A percentile compares a stretch with the other conserved stretches of the same genome.
These are phyloP conservation scores for Porites lutea DNA, from an alignment of 64 coral and sea anemone genomes.

Conservation along the genomic window DNA sequence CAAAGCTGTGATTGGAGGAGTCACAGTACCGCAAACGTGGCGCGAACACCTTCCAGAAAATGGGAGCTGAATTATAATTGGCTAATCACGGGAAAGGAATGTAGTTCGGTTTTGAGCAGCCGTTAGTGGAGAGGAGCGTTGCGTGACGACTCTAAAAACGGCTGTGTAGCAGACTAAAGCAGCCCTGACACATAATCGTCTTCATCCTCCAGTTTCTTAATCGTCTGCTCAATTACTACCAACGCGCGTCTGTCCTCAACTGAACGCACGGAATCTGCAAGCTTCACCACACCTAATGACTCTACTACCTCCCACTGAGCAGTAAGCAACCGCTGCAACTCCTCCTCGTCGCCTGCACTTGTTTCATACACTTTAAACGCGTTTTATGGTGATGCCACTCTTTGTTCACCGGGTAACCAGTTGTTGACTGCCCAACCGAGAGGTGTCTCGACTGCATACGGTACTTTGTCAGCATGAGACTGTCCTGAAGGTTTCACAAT, in stretches of 20 bases:
- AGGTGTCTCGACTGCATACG: neutral
- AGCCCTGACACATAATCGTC: neutral
- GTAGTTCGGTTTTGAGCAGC: no score
- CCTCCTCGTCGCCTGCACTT: neutral
- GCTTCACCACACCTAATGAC: neutral
- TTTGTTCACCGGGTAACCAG: neutral
- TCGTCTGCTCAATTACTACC: neutral
- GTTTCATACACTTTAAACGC: neutral
- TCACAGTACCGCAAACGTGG: no score
- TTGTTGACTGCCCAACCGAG: constrained; percentile 8
- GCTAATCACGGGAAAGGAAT: no score
- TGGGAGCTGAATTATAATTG: no score
- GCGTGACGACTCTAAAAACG: no score
- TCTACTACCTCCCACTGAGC: neutral
- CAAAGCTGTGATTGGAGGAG: no score
- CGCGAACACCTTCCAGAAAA: no score
- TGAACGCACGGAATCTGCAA: neutral
- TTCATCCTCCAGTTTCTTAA: neutral
- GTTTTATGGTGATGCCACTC: neutral
- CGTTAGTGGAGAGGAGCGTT: no score
- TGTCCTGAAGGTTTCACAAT: neutral
- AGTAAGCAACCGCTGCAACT: neutral
- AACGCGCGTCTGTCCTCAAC: neutral
- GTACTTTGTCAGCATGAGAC: no score
- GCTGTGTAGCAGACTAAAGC: no score